phyloP scores from a whole-genome alignment of 2,888 invertebrate species.

The Drosophila fulvimacula region DNA sequence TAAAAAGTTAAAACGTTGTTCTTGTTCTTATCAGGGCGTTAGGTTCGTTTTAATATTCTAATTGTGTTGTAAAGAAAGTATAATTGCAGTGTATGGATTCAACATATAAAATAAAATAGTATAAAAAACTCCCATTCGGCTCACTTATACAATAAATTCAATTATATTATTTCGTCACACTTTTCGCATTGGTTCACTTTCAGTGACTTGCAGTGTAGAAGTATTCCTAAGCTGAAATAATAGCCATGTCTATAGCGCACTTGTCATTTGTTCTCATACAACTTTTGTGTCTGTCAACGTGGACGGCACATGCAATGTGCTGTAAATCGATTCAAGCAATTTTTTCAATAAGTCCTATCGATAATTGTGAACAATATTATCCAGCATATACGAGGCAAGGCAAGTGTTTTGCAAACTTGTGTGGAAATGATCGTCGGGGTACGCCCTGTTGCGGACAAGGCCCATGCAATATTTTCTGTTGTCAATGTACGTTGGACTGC shows the following conservation, averaged over 20 bases:
- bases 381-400: not conserved
- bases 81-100: too few relatives aligned
- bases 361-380: not conserved
- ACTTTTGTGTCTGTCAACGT: not conserved
- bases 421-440: not conserved
- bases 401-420: not conserved
- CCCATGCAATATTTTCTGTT: not conserved
- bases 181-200: not conserved
- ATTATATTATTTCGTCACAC: not conserved
- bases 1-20: too few relatives aligned
- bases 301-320: not conserved
- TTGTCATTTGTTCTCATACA: not conserved
- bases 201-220: too few relatives aligned
- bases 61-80: too few relatives aligned
- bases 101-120: too few relatives aligned
- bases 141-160: not conserved
- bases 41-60: too few relatives aligned
- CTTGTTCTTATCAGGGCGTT: too few relatives aligned
- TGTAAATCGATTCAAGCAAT: not conserved
- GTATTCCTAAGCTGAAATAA: too few relatives aligned
- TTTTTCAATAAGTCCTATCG: not conserved
- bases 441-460: not conserved
- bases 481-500: fast-evolving
- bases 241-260: not conserved
- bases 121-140: too few relatives aligned